These are phyloP conservation scores for Drosophila greeni DNA, from an alignment of 2,888 invertebrate genomes.

Conservation along the genomic window DNA sequence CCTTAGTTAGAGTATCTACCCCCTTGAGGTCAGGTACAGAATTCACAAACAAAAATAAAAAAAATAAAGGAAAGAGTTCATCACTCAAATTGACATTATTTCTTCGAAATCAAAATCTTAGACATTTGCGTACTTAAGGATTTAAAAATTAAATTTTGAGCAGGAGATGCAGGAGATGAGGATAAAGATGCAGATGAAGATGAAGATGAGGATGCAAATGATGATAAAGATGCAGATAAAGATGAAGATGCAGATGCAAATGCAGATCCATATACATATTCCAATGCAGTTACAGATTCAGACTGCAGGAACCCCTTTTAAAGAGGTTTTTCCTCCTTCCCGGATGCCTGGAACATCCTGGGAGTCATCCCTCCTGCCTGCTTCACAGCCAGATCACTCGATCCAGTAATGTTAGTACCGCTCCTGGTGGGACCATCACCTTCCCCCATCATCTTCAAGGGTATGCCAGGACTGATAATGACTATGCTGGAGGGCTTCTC, in stretches of 20 bases:
- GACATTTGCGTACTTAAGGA: conserved; percentile 8
- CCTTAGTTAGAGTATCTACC: neutral
- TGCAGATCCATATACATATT: too few species aligned
- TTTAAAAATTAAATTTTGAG: neutral
- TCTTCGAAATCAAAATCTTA: neutral
- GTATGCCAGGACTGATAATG: neutral
- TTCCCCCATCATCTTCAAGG: neutral
- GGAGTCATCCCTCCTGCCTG: neutral
- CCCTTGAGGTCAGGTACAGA: neutral
- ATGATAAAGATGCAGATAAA: neutral
- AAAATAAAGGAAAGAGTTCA: neutral
- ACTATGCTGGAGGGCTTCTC: neutral
- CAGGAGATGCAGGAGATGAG: too few species aligned
- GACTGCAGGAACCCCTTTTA: neutral
- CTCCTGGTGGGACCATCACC: neutral
- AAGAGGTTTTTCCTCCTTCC: fast-evolving
- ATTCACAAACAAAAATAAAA: neutral
- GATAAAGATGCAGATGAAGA: neutral
- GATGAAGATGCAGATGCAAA: neutral
- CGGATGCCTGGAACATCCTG: too few species aligned
- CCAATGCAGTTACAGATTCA: too few species aligned
- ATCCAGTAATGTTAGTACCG: neutral
- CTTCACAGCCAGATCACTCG: neutral
- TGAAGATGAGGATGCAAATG: neutral
- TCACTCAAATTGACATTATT: conserved; percentile 4